Evolutionary conservation across 1,140 invertebrate species (phyloP), one percentile per base, ranked within the genome.

Genomic region (Hypsibius dujardini): DNA sequence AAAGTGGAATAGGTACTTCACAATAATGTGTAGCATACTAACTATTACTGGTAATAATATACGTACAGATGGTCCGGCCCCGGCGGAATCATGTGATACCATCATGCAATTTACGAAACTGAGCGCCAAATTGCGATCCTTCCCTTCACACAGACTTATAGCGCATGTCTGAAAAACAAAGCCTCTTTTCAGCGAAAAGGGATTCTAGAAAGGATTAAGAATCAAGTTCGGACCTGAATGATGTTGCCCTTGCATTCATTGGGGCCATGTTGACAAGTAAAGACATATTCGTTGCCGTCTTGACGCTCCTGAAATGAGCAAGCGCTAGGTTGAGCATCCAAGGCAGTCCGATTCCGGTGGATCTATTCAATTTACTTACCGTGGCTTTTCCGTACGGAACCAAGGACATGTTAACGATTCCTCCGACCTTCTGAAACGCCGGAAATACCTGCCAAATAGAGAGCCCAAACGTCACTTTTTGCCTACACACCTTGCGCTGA

Each of bases 311-410:
- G n/a, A 56, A 56, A 56, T 56, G 50, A 7, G 50, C 7, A 56
- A 56, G 7, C 50, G 50, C 7, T 56, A 56, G 7, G 7, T 7
- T 56, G 50, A 7, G 50, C 7, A 56, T 56, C n/a, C 7, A 56
- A 56, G 7, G 50, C 50, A 56, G n/a, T 56, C 7, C 50, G n/a
- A n/a, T n/a, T 7, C 50, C n/a, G 7, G 50, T 56, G n/a, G 50
- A 7, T 56, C 50, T 56, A 56, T 7, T 56, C 50, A 56, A 56
- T 56, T 56, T 7, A 56, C 77, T 78, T 83, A 90, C 89, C 79
- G 80, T 80, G 46, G 92, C 91, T 84, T 95, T 94, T 45, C 92
- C 92, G 84, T 90, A 95, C 46, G 92, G 91, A 72, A 91, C 81
- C 74, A 79, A 69, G 45, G 75, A 74, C 1, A 81, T 72, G 47